Evolutionary conservation across 1,140 invertebrate species (phyloP).

Genomic region (Plutomurus gul): DNA sequence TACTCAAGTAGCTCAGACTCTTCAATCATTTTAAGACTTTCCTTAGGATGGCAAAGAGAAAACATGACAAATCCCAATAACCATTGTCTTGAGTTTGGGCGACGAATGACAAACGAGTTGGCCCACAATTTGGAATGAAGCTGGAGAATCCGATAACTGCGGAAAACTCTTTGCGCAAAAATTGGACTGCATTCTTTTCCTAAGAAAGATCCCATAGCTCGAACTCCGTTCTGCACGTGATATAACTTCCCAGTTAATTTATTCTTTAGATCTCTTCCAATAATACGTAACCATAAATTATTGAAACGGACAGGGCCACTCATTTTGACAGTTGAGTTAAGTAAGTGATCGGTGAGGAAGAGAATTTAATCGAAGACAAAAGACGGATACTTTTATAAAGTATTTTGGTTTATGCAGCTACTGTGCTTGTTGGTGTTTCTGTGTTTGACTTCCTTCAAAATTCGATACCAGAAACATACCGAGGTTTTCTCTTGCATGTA

Average conservation of each 20-base stretch:
- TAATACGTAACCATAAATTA: neutral
- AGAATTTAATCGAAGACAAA: too few species aligned
- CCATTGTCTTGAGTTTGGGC: conserved; percentile 37
- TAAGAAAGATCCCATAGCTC: conserved; percentile 32
- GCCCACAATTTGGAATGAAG: conserved; percentile 52
- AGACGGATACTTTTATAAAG: too few species aligned
- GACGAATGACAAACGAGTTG: neutral
- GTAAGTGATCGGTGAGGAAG: too few species aligned
- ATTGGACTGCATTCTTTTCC: conserved; percentile 48
- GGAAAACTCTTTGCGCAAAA: conserved; percentile 38
- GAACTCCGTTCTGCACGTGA: conserved; percentile 27
- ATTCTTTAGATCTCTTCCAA: neutral
- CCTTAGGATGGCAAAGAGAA: conserved; percentile 41
- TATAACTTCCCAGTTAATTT: neutral
- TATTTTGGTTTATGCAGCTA: too few species aligned
- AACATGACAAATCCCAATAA: conserved; percentile 39
- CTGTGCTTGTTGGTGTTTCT: too few species aligned
- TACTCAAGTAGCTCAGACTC: conserved; percentile 42
- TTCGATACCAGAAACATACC: too few species aligned
- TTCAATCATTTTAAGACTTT: conserved; percentile 20
- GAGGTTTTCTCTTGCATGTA: too few species aligned
- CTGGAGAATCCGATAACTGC: conserved; percentile 44
- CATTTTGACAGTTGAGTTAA: neutral
- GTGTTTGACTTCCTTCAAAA: too few species aligned
- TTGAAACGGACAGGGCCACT: neutral